Evolutionary conservation across 2,797 vertebrate species (phyloP).

Genomic region (Pteronotus mesoamericanus): DNA sequence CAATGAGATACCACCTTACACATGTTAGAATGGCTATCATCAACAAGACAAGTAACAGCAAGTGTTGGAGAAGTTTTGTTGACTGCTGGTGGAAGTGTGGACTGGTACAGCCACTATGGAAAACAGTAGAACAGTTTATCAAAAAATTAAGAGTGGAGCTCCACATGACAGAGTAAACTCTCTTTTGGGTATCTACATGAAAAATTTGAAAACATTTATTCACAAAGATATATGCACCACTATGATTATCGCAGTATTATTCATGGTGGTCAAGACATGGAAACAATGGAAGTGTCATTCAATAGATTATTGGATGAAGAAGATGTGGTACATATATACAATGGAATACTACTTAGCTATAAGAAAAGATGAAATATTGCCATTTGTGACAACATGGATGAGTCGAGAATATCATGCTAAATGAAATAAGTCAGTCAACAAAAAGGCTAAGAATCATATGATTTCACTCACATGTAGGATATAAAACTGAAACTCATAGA

Average conservation of each 20-base stretch:
- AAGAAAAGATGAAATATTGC: background rate
- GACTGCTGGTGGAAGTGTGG: background rate
- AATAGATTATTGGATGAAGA: background rate
- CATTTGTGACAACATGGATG: background rate
- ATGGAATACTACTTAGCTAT: background rate
- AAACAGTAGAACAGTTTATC: background rate
- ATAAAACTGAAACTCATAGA: background rate
- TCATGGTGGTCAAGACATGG: background rate
- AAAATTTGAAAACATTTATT: background rate
- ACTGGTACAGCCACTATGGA: background rate
- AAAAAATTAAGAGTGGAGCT: background rate
- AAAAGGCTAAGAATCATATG: background rate
- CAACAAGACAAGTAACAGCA: background rate
- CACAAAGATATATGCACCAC: background rate
- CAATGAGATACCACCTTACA: background rate
- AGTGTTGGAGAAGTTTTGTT: background rate
- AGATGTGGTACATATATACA: background rate
- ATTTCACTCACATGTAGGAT: background rate
- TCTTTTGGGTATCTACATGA: background rate
- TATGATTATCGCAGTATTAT: background rate
- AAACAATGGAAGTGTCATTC: background rate
- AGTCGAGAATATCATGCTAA: background rate
- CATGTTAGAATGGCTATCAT: background rate
- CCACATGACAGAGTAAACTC: background rate
- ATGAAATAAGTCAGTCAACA: background rate